Conservation (phyloP, 2,113 vertebrate species). For the Amia ocellicauda region DNA sequence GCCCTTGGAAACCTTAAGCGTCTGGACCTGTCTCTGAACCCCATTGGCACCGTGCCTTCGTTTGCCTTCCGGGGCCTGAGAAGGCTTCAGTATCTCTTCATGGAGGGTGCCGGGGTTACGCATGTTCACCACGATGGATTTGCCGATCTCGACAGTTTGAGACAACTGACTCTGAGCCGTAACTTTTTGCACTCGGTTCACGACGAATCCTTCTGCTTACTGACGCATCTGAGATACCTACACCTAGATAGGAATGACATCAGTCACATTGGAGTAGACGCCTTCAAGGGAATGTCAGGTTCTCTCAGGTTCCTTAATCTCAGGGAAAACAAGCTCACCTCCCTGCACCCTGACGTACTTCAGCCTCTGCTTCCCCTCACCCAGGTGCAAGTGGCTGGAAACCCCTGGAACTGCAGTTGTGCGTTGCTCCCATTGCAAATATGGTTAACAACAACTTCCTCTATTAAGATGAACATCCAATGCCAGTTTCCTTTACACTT, state of each 20-base stretch:
- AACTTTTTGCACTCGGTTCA: constrained; percentile 61
- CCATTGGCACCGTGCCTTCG: constrained; percentile 48
- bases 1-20: constrained; percentile 55
- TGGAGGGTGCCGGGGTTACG: constrained; percentile 56
- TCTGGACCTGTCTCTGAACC: constrained; percentile 61
- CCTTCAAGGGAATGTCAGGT: constrained; percentile 57
- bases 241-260: constrained; percentile 63
- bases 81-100: constrained; percentile 52
- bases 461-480: constrained; percentile 54
- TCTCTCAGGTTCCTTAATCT: constrained; percentile 69
- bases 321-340: constrained; percentile 70
- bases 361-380: constrained; percentile 64
- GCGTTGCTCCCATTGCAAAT: constrained; percentile 51
- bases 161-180: constrained; percentile 55
- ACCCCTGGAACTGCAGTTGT: constrained; percentile 71
- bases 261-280: constrained; percentile 45
- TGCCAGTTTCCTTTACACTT: constrained; percentile 54
- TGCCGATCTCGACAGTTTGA: constrained; percentile 59
- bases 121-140: constrained; percentile 49
- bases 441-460: constrained; percentile 53
- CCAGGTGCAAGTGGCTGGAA: constrained; percentile 57
- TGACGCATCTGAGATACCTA: constrained; percentile 57
- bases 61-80: constrained; percentile 63
- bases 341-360: constrained; percentile 58
- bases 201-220: constrained; percentile 49